Conservation (phyloP, 1,140 invertebrate species). For the Uloborus diversus region DNA sequence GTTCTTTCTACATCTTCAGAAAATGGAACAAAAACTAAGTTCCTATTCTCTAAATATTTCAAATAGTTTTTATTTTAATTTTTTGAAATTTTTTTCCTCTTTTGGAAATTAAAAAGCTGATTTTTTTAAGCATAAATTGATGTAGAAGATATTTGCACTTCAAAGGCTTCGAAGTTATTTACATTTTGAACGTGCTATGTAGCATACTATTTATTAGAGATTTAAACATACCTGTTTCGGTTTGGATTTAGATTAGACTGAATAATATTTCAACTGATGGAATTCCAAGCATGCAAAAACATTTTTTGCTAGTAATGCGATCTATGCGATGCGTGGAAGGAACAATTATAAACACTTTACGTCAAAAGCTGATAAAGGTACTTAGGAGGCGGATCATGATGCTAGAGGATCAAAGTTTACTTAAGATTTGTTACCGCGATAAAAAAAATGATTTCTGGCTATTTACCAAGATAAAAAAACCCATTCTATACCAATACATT, state of each 20-base stretch:
- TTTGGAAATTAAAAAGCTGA: no score
- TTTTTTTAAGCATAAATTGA: no score
- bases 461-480: conserved; percentile 10
- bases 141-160: no score
- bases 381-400: conserved; percentile 35
- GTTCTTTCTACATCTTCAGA: no score
- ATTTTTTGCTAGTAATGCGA: neutral
- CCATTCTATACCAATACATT: no score
- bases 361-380: conserved; percentile 8
- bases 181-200: neutral
- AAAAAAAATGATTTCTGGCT: neutral
- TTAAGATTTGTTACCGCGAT: conserved; percentile 35
- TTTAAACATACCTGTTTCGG: neutral
- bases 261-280: neutral
- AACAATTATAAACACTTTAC: neutral
- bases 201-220: neutral
- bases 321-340: neutral
- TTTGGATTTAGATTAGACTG: neutral
- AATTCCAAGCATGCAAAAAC: neutral
- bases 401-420: conserved; percentile 37
- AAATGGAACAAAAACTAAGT: no score
- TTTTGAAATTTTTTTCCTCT: no score
- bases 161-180: no score
- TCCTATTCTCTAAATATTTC: no score
- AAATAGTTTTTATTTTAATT: no score